These are phyloP conservation scores for Pipistrellus kuhlii DNA, from an alignment of 2,797 vertebrate genomes.

Conservation along the genomic window DNA sequence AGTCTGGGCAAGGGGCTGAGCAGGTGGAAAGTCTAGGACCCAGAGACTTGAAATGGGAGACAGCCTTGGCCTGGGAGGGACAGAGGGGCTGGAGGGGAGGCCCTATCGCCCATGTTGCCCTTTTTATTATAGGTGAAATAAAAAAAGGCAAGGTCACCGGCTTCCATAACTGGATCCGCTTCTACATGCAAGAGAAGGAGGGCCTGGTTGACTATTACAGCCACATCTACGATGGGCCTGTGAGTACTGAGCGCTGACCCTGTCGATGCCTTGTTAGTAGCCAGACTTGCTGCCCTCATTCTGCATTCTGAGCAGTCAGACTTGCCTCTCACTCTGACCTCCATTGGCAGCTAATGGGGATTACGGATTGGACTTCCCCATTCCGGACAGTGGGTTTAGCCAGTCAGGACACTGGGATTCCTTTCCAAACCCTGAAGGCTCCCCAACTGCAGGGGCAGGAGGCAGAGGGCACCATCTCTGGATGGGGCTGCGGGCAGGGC, in stretches of 20 bases:
- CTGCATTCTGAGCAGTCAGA: background rate
- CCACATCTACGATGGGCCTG: conserved; percentile 94
- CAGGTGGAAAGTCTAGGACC: background rate
- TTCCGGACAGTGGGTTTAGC: background rate
- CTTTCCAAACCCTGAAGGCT: background rate
- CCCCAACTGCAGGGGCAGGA: background rate
- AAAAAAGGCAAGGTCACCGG: conserved; percentile 94
- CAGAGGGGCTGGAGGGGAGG: background rate
- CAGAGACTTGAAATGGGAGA: background rate
- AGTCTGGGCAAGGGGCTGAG: background rate
- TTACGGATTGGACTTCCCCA: background rate
- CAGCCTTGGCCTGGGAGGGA: background rate
- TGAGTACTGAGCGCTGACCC: conserved; percentile 83
- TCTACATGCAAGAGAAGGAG: conserved; percentile 93
- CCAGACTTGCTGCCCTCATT: background rate
- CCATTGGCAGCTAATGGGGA: background rate
- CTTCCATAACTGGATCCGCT: conserved; percentile 97
- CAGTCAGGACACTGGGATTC: background rate
- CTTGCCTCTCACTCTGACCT: background rate
- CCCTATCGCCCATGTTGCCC: background rate
- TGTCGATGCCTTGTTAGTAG: background rate
- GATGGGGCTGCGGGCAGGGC: background rate
- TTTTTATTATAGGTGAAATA: conserved; percentile 91
- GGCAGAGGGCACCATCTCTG: background rate
- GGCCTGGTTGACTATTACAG: conserved; percentile 94